These are phyloP conservation scores for Macquaria ambigua DNA, from an alignment of 2,113 vertebrate species.

Conservation along the genomic window DNA sequence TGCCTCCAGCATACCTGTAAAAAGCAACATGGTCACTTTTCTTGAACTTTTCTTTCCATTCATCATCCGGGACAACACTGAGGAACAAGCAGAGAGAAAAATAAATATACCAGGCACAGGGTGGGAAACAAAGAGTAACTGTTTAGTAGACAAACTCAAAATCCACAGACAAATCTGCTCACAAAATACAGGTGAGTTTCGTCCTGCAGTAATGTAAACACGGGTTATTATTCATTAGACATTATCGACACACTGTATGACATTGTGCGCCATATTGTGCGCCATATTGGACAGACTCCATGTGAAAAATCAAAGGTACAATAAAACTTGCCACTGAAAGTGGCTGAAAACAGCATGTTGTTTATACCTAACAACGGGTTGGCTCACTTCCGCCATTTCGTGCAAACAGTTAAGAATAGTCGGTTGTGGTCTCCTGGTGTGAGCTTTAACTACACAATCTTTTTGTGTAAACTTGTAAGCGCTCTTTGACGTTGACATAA, in stretches of 20 bases:
- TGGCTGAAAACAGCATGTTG: background rate
- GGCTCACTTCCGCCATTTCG: conserved; percentile 56
- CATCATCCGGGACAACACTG: conserved; percentile 69
- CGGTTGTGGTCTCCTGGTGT: background rate
- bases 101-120: background rate
- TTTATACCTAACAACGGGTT: conserved; percentile 56
- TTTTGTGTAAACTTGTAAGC: background rate
- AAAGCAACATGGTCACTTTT: conserved; percentile 79
- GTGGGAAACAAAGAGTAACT: background rate
- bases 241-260: background rate
- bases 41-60: conserved; percentile 75
- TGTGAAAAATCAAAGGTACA: background rate
- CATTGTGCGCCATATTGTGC: too few species aligned
- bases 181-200: background rate
- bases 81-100: background rate
- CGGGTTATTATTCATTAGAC: background rate
- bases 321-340: background rate
- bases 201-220: background rate
- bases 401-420: background rate
- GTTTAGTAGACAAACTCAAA: background rate
- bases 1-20: conserved; percentile 74
- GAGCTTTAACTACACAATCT: too few species aligned
- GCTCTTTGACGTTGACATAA: background rate
- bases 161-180: background rate
- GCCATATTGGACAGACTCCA: background rate